Evolutionary conservation across 2,113 vertebrate genomes (phyloP), one percentile per base, ranked within the genome.

Genomic region (Esox niger): DNA sequence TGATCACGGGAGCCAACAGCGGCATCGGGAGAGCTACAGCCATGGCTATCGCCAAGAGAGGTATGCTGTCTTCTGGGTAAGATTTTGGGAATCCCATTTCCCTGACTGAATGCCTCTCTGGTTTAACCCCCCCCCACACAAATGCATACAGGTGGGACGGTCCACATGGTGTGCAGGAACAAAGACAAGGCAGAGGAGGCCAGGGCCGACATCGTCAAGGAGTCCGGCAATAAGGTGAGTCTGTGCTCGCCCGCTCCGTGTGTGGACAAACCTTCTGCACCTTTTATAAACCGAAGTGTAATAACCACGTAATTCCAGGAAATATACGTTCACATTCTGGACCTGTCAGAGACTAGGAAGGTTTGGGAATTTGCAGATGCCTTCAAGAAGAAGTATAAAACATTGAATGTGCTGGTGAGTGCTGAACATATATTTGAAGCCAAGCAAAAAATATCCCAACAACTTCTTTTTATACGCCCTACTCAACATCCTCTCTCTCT

Each of bases 141-240:
- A 8, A 5, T n/a, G 5, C 52, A 57, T 46, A 3, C 70, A 93
- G 91, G 91, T 46, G 92, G 91, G 66, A 89, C 84, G 0, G n/a
- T 93, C 66, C 92, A 93, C 82, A 91, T 93, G 90, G 89, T 93
- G 52, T 93, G 91, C 78, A 84, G 91, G 77, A 93, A 93, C 83
- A 92, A 90, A 71, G 91, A 93, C 78, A 92, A 92, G 64, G 90
- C 92, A 1, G 92, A 93, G 65, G 90, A 91, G 79, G 85, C 88
- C 4, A 84, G 90, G 74, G 89, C 88, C 0, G 91, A 93, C 1
- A 91, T 93, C 0, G 79, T 92, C 46, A 92, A 91, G 71, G 92
- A 93, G 74, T 81, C 89, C 0, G 89, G 89, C 79, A 93, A 93
- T 65, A 90, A 93, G 80, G 92, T 93, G 9, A 23, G 38, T 43